Percentiles rank a stretch among this genome's conserved stretches.
These are phyloP conservation scores for Bothrops jararaca DNA, from an alignment of 2,113 vertebrate genomes.

Conservation along the genomic window DNA sequence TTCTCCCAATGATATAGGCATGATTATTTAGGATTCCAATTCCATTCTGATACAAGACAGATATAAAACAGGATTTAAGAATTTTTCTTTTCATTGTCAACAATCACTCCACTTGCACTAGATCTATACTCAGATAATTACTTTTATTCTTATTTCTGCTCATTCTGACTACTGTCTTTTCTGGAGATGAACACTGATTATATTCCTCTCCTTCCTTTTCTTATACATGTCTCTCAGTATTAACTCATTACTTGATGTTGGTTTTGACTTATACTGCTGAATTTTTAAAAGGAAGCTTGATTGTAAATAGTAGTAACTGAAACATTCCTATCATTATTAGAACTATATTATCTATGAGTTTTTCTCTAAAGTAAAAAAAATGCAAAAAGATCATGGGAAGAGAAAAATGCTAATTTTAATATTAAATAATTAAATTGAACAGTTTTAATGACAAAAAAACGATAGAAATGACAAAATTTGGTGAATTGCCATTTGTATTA, in stretches of 20 bases:
- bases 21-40: background rate
- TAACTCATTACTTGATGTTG: background rate
- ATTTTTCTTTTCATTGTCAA: background rate
- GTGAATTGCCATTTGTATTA: constrained; percentile 50
- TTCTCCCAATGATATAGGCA: background rate
- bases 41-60: background rate
- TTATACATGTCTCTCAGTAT: background rate
- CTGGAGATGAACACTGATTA: background rate
- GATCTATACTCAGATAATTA: background rate
- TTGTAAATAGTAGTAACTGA: background rate
- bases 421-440: constrained; percentile 48
- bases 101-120: background rate
- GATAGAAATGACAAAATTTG: constrained; percentile 58
- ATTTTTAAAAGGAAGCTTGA: background rate
- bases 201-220: background rate
- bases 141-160: background rate
- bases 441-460: constrained; percentile 57
- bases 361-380: constrained; percentile 21
- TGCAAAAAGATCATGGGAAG: constrained; percentile 17
- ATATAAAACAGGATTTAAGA: background rate
- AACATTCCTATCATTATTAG: constrained; percentile 16
- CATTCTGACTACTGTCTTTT: background rate
- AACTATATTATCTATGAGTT: background rate
- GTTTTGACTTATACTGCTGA: background rate
- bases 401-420: constrained; percentile 9